Evolutionary conservation across 2,888 invertebrate species (phyloP).

Genomic region (Tetheella fluctuosa): DNA sequence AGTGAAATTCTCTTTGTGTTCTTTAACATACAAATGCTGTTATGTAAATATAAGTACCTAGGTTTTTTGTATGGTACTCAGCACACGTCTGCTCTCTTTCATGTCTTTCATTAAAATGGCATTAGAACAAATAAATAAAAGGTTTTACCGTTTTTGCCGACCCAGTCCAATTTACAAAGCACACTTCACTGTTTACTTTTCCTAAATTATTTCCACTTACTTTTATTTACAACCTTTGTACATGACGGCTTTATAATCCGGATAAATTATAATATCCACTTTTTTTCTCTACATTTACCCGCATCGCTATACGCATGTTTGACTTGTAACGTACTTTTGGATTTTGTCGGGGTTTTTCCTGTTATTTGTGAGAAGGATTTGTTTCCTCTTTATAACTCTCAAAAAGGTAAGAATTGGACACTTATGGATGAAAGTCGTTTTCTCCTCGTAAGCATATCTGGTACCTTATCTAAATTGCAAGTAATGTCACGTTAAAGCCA

Average conservation of each 20-base stretch:
- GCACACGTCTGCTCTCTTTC: neutral
- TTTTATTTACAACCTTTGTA: neutral
- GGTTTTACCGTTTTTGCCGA: neutral
- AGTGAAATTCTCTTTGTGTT: too few species aligned
- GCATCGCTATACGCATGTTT: slow-evolving; percentile 1
- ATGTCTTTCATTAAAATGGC: neutral
- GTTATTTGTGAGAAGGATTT: neutral
- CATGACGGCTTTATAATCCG: slow-evolving; percentile 1
- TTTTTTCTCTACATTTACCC: neutral
- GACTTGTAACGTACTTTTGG: neutral
- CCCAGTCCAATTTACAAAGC: neutral
- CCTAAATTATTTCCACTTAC: neutral
- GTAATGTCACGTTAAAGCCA: too few species aligned
- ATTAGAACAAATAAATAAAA: neutral
- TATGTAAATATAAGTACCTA: too few species aligned
- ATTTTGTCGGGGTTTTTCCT: neutral
- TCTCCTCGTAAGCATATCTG: neutral
- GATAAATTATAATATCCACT: neutral
- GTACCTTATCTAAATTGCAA: too few species aligned
- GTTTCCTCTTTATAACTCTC: neutral
- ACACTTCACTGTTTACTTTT: neutral
- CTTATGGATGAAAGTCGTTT: too few species aligned
- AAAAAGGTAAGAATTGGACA: neutral
- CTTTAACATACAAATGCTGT: too few species aligned
- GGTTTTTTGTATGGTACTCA: too few species aligned